Evolutionary conservation across 2,113 vertebrate species (phyloP).

Genomic region (Lophura nycthemera): DNA sequence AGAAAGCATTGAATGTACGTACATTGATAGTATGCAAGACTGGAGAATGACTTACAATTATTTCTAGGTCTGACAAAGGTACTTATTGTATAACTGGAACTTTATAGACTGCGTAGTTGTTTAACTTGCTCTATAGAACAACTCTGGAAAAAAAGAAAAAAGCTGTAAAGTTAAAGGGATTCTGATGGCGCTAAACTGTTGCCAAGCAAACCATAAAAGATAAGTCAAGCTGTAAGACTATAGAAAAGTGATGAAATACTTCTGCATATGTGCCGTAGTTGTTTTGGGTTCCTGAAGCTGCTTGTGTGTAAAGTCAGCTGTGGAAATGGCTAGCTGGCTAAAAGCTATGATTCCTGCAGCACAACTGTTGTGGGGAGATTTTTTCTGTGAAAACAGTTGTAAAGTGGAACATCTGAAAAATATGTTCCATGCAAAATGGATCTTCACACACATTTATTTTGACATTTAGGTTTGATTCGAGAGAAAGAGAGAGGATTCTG

Average conservation of each 20-base stretch:
- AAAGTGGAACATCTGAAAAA: constrained; percentile 76
- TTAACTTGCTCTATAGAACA: not conserved
- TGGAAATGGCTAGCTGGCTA: constrained; percentile 42
- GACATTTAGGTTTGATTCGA: constrained; percentile 77
- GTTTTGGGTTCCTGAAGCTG: constrained; percentile 8
- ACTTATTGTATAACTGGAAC: not conserved
- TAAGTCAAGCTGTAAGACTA: constrained; percentile 23
- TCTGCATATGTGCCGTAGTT: not conserved
- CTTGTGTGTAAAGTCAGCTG: constrained; percentile 33
- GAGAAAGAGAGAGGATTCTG: constrained; percentile 69
- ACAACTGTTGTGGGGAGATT: constrained; percentile 19
- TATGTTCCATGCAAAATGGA: constrained; percentile 77
- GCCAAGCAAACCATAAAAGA: constrained; percentile 44
- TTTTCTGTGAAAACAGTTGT: constrained; percentile 67
- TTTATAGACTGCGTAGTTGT: not conserved
- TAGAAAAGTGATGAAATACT: constrained; percentile 29
- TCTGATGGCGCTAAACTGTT: not conserved
- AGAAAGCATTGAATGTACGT: not conserved
- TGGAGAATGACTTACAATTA: not conserved
- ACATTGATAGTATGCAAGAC: not conserved
- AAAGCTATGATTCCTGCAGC: constrained; percentile 17
- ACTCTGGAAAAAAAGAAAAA: not conserved
- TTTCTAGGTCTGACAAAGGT: not conserved
- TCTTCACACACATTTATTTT: constrained; percentile 79
- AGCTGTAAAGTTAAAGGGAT: constrained; percentile 27